phyloP scores from a whole-genome alignment of 2,888 invertebrate species.

The Drosophila borborema region DNA sequence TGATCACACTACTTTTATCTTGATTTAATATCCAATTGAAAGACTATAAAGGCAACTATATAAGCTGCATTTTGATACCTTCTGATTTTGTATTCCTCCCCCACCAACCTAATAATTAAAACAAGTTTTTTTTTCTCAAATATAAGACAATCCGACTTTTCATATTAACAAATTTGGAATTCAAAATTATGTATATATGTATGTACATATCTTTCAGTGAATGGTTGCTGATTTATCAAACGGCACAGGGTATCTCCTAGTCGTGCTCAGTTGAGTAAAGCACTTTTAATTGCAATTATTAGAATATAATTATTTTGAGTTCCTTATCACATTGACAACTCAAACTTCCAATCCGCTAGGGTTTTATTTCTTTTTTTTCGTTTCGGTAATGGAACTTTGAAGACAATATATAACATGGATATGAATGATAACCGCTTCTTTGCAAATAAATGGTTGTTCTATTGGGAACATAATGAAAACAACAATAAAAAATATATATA shows the following conservation, averaged over 20 bases:
- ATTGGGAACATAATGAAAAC: not conserved
- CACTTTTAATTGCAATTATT: not conserved
- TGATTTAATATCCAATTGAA: too few species aligned
- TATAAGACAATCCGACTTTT: not conserved
- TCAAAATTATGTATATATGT: not conserved
- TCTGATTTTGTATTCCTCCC: not conserved
- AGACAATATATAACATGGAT: conserved; percentile 3
- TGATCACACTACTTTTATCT: not conserved
- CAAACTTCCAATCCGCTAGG: not conserved
- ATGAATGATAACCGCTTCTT: conserved; percentile 1
- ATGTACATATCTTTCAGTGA: not conserved
- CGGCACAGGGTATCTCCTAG: not conserved
- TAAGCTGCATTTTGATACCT: not conserved
- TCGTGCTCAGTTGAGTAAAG: not conserved
- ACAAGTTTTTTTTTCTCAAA: not conserved
- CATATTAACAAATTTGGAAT: not conserved
- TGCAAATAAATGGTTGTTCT: not conserved
- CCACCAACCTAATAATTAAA: not conserved
- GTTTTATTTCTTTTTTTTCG: not conserved
- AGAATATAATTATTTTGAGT: not conserved
- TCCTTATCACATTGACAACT: not conserved
- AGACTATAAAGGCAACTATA: too few species aligned
- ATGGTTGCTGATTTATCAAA: not conserved
- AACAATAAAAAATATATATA: conserved; percentile 1
- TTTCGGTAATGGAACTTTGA: not conserved